Base-by-base conservation (phyloP, 37 sponge, comb jelly and placozoan genomes). In the Spongia lamella region DNA sequence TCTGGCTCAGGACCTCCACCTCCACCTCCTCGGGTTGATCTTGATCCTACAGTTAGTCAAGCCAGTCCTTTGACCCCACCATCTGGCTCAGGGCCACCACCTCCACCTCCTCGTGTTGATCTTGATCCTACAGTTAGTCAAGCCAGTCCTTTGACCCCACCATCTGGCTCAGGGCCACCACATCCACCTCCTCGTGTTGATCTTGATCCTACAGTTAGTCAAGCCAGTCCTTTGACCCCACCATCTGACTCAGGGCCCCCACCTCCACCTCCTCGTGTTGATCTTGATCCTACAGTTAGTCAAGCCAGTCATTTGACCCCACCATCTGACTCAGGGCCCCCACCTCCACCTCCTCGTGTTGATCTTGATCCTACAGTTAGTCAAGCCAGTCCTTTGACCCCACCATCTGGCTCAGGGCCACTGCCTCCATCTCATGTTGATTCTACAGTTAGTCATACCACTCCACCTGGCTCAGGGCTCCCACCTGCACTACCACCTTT, bases 401-500 rank as follows among this genome's bases (percentile, higher is more conserved):
- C 47, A 43, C 47, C 47, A 43, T n/a, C n/a, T n/a, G n/a, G n/a
- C n/a, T n/a, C n/a, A n/a, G n/a, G n/a, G n/a, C n/a, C n/a, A n/a
- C n/a, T n/a, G n/a, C n/a, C n/a, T n/a, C n/a, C n/a, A n/a, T 43
- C 47, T 13, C 47, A 43, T 43, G 47, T 43, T 43, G 47, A 43
- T 43, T 9, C 9, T 43, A 9, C 5, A 43, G 7, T 9, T n/a
- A n/a, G n/a, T 43, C 47, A 43, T 5, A 43, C 47, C 9, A 43
- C 5, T 13, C 7, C 47, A 43, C 9, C 47, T 43, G 47, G n/a
- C n/a, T n/a, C 25, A 16, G 20, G 47, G 9, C 47, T 9, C 47
- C 47, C 47, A 43, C 47, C 47, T 5, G 47, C 47, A 11, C 43
- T 38, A 11, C 79, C 78, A 31, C 11, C 35, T 9, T 70, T 77